These are phyloP conservation scores for Temnothorax longispinosus DNA, from an alignment of 1,140 invertebrate genomes.

Conservation along the genomic window DNA sequence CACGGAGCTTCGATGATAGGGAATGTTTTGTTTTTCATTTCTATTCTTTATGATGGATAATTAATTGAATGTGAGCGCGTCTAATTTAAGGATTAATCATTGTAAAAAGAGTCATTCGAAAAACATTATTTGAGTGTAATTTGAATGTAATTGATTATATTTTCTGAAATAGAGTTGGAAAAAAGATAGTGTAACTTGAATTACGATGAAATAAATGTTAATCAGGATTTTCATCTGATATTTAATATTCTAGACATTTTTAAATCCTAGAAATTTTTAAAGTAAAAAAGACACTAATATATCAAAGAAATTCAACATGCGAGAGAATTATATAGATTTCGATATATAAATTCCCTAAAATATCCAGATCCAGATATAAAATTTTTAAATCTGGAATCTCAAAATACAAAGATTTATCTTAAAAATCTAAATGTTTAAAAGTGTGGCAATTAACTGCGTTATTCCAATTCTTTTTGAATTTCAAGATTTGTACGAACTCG, in stretches of 20 bases:
- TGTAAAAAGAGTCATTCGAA: neutral
- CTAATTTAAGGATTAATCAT: neutral
- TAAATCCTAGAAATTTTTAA: neutral
- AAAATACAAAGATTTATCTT: neutral
- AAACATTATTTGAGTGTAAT: neutral
- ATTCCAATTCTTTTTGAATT: neutral
- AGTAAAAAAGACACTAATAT: neutral
- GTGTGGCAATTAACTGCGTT: neutral
- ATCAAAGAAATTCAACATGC: neutral
- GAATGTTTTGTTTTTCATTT: neutral
- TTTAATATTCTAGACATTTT: neutral
- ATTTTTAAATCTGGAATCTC: neutral
- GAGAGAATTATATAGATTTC: neutral
- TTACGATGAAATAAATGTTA: slow-evolving; percentile 1
- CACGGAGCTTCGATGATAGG: neutral
- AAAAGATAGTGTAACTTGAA: neutral
- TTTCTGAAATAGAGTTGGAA: neutral
- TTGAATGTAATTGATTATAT: neutral
- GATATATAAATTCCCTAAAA: neutral
- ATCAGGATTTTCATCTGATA: neutral
- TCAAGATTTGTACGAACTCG: neutral
- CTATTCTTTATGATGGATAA: neutral
- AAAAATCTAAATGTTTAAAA: neutral
- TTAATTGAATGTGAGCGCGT: neutral
- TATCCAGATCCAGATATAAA: neutral